Evolutionary conservation across 2,113 vertebrate genomes (phyloP).

Genomic region (Chloropsis cyanopogon): DNA sequence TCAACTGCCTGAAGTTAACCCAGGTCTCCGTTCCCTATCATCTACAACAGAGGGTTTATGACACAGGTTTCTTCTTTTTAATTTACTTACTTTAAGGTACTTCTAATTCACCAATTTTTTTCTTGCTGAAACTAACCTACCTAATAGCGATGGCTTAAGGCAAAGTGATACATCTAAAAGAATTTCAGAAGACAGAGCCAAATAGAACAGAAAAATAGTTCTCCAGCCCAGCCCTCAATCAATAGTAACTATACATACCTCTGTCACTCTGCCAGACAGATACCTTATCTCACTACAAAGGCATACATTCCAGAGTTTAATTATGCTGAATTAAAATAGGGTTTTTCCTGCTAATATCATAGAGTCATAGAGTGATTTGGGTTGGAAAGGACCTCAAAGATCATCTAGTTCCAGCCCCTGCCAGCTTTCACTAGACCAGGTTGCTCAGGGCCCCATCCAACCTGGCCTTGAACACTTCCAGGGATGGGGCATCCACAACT

Average conservation of each 20-base stretch:
- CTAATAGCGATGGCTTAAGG: background rate
- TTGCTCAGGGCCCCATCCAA: background rate
- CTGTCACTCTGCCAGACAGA: background rate
- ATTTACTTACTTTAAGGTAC: background rate
- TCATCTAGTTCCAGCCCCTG: accelerated
- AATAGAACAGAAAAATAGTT: background rate
- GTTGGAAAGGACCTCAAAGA: background rate
- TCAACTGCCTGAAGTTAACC: background rate
- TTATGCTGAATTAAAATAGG: background rate
- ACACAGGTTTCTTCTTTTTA: background rate
- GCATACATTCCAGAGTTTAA: background rate
- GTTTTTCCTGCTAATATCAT: background rate
- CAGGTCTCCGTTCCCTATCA: background rate
- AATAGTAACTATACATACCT: background rate
- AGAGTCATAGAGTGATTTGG: background rate
- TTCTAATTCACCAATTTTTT: background rate
- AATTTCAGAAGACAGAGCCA: background rate
- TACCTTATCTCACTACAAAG: background rate
- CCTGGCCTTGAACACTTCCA: background rate
- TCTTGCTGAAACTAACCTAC: background rate
- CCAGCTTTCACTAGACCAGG: background rate
- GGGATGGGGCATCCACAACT: background rate
- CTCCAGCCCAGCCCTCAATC: background rate
- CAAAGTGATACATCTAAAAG: background rate
- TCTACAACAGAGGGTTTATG: background rate